phyloP scores from a whole-genome alignment of 1,140 invertebrate species.

The Penaeus vannamei region DNA sequence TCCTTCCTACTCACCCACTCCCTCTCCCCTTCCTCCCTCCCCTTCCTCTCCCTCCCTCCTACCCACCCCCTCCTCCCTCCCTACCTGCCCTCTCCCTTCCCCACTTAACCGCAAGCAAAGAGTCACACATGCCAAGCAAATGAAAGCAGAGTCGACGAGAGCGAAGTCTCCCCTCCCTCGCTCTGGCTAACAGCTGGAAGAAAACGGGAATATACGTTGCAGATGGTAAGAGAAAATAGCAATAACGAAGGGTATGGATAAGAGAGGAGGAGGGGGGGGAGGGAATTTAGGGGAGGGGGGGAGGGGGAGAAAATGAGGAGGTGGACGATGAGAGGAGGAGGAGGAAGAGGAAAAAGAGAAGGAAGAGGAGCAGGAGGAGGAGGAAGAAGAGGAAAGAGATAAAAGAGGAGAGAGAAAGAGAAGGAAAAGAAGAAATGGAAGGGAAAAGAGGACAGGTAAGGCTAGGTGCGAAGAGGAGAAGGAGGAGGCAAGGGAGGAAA shows the following conservation, averaged over 20 bases:
- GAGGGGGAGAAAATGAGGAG: not conserved
- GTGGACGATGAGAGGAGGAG: not conserved
- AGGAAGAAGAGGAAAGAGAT: not conserved
- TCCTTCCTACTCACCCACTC: no score
- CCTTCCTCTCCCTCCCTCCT: no score
- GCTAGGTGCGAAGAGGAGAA: not conserved
- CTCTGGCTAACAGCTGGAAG: not conserved
- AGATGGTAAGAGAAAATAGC: not conserved
- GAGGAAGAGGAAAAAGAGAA: no score
- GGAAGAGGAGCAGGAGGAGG: not conserved
- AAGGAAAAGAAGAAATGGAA: not conserved
- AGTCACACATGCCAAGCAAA: not conserved
- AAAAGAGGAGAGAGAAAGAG: not conserved
- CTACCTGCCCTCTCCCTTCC: no score
- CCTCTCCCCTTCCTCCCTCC: no score
- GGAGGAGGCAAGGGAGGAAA: not conserved
- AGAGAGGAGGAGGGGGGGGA: not conserved
- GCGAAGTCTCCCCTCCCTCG: not conserved
- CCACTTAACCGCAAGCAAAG: no score
- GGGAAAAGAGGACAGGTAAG: not conserved
- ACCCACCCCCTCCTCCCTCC: no score
- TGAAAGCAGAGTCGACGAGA: not conserved
- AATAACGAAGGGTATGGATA: not conserved
- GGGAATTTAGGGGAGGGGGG: not conserved
- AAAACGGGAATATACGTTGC: not conserved